phyloP scores from a whole-genome alignment of 2,113 vertebrate species.

The Tachycineta bicolor region DNA sequence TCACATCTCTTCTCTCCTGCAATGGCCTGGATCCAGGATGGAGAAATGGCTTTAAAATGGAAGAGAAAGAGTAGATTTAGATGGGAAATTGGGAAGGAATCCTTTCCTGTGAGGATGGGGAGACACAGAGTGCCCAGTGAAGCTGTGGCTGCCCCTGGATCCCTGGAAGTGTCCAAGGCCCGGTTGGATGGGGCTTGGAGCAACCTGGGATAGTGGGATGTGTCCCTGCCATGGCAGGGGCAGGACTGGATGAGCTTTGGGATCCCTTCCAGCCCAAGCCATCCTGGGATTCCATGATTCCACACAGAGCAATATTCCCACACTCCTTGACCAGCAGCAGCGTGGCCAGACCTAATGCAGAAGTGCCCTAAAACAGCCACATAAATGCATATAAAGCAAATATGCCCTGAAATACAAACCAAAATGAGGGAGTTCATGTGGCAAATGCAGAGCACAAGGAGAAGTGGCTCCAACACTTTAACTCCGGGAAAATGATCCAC shows the following conservation, averaged over 20 bases:
- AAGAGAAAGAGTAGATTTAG: too few species aligned
- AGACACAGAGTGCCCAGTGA: neutral
- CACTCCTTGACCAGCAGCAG: neutral
- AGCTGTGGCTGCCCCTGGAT: neutral
- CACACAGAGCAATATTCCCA: neutral
- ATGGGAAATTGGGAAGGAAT: too few species aligned
- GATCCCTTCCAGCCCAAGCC: neutral
- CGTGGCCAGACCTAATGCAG: neutral
- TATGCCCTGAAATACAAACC: neutral
- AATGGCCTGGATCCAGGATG: too few species aligned
- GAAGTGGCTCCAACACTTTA: slow-evolving; percentile 31
- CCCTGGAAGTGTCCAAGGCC: neutral
- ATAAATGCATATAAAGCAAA: neutral
- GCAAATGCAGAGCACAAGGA: slow-evolving; percentile 23
- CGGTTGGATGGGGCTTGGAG: accelerated
- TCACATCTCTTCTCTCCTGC: too few species aligned
- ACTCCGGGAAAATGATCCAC: slow-evolving; percentile 19
- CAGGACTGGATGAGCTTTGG: neutral
- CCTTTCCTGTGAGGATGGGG: too few species aligned
- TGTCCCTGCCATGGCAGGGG: neutral
- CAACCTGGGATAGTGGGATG: accelerated
- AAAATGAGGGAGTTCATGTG: slow-evolving; percentile 38
- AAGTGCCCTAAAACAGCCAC: neutral
- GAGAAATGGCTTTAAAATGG: too few species aligned
- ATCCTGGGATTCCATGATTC: neutral